These are phyloP conservation scores for Odocoileus hemionus DNA, from an alignment of 2,113 vertebrate species.

Conservation along the genomic window DNA sequence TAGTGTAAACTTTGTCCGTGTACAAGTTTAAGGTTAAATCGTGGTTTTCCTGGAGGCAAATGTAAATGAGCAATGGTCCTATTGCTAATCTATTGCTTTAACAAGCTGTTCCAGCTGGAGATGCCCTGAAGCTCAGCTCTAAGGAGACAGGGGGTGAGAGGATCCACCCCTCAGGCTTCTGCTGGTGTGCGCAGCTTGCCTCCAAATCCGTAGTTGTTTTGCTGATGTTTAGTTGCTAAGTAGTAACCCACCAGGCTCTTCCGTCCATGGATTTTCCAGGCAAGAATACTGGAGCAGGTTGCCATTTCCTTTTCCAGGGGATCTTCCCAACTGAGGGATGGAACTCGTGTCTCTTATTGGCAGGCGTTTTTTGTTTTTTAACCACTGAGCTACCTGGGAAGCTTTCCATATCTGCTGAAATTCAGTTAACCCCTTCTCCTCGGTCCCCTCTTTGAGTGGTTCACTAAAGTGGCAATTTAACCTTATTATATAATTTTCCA, in stretches of 20 bases:
- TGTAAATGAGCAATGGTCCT: neutral
- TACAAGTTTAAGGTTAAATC: neutral
- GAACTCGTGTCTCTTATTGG: neutral
- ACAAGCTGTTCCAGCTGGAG: neutral
- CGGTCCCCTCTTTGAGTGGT: neutral
- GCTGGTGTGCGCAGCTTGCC: neutral
- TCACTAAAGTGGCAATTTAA: neutral
- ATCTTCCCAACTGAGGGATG: neutral
- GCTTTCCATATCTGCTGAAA: neutral
- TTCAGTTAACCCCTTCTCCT: neutral
- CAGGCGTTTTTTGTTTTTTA: neutral
- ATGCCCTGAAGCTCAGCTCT: neutral
- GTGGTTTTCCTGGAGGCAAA: neutral
- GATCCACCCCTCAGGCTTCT: neutral
- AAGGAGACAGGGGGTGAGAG: neutral
- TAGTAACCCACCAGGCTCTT: neutral
- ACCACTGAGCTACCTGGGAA: neutral
- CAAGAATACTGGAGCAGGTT: neutral
- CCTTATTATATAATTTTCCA: neutral
- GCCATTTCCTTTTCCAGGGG: neutral
- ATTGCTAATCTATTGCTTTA: neutral
- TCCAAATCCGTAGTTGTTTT: neutral
- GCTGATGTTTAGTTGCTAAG: neutral
- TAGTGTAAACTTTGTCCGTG: neutral
- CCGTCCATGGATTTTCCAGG: neutral